Base-by-base conservation (phyloP, 2,113 vertebrate species). In the Lynx canadensis region DNA sequence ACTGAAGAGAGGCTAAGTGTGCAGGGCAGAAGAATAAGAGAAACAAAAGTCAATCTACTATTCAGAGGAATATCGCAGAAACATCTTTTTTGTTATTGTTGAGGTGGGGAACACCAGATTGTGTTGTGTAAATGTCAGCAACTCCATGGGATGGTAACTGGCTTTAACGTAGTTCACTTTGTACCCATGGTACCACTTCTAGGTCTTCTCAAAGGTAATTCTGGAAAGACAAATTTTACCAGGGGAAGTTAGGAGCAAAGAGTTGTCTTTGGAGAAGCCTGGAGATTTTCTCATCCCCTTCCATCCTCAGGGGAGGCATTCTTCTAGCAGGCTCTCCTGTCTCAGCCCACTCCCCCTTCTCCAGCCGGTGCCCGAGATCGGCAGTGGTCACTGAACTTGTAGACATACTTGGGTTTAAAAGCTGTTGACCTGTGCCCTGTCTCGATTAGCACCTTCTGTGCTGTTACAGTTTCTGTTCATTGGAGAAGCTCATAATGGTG, bases 131-230 rank as follows among this genome's bases (percentile, higher is more conserved):
- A 88, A 84, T 71, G 36, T 76, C n/a, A 81, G 1, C 57, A 11
- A 31, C 50, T 31, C 87, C 5, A 4, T 50, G 5, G 55, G 69
- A 60, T 89, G 88, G 21, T 57, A 60, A 50, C 48, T 92, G 65
- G 3, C 41, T 83, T 89, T 65, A 33, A 6, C 48, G 4, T 93
- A 38, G 91, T 95, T 96, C 7, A 15, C 89, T 95, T 65, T 50
- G 55, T 38, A 48, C 66, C 27, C 7, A 3, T 93, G n/a, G 7
- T 85, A 25, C 79, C 19, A 31, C 3, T 50, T 90, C 68, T 57
- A 87, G 4, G 31, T 85, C 31, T 76, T 10, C 57, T 95, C 38
- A 60, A 18, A 86, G 84, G 12, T 41, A 71, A 66, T 82, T 74
- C 78, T 91, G 57, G 68, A 16, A 55, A 88, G 66, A 63, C 84